Percentiles rank a stretch among this genome's conserved stretches.
Conservation (phyloP, 2,797 vertebrate species). For the Bovichtus diacanthus region DNA sequence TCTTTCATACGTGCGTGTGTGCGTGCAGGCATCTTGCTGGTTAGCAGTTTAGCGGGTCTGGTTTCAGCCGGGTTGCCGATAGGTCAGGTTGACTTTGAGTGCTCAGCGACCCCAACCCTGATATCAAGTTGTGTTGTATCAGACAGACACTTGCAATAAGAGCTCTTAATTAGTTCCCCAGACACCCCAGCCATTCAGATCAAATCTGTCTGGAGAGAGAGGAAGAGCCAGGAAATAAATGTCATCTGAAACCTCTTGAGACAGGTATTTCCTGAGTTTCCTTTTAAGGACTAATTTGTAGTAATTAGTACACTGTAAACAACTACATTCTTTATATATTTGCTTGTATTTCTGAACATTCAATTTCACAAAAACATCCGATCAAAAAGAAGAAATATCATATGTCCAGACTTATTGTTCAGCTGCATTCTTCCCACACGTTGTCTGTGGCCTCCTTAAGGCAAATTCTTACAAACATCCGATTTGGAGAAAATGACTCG, state of each 20-base stretch:
- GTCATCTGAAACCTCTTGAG: constrained; percentile 19
- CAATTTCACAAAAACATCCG: background rate
- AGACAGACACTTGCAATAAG: constrained; percentile 49
- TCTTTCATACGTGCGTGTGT: constrained; percentile 57
- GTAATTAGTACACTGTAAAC: background rate
- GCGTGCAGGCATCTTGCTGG: constrained; percentile 50
- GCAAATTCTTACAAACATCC: constrained; percentile 1
- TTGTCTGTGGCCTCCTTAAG: background rate
- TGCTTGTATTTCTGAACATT: background rate
- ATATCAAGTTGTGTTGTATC: constrained; percentile 75
- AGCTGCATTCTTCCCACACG: background rate
- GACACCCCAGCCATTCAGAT: constrained; percentile 62
- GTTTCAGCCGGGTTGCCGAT: constrained; percentile 73
- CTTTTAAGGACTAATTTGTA: constrained; percentile 3
- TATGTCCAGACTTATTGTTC: background rate
- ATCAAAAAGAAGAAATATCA: background rate
- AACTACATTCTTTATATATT: background rate
- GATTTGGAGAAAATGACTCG: constrained; percentile 26
- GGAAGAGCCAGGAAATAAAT: constrained; percentile 7
- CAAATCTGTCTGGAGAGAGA: constrained; percentile 35
- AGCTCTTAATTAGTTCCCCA: constrained; percentile 72
- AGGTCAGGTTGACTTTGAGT: constrained; percentile 71
- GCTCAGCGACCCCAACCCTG: constrained; percentile 41
- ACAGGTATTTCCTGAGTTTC: constrained; percentile 12
- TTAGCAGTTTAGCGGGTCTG: constrained; percentile 65